These are phyloP conservation scores for Lophotis ruficrista DNA, from an alignment of 2,113 vertebrate species.

Conservation along the genomic window DNA sequence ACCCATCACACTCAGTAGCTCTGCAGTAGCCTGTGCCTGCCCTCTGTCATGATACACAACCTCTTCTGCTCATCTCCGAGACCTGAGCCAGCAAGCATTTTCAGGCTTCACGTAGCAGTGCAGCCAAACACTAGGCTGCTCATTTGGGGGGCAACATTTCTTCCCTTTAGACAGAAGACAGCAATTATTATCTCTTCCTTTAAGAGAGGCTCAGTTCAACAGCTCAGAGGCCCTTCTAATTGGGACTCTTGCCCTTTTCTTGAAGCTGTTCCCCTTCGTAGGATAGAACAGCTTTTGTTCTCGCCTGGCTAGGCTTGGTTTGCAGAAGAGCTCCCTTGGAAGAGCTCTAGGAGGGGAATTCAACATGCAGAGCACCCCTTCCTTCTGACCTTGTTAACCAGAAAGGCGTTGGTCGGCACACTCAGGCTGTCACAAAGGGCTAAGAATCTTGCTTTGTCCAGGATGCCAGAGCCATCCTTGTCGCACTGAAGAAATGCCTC, in stretches of 20 bases:
- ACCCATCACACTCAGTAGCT: background rate
- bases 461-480: conserved; percentile 58
- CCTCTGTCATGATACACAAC: background rate
- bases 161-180: background rate
- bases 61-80: background rate
- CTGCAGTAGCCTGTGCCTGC: background rate
- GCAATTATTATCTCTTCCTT: background rate
- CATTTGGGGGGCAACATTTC: background rate
- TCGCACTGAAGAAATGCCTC: conserved; percentile 60
- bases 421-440: conserved; percentile 61
- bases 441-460: conserved; percentile 69
- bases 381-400: conserved; percentile 73
- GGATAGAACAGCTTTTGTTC: background rate
- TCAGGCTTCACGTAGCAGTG: background rate
- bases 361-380: background rate
- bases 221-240: background rate
- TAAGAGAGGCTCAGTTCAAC: background rate
- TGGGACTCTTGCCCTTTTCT: background rate
- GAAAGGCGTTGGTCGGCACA: conserved; percentile 28
- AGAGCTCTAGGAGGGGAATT: background rate
- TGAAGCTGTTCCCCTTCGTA: background rate
- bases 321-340: background rate
- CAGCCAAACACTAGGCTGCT: background rate
- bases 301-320: background rate
- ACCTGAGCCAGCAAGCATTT: background rate